Conservation (phyloP, 2,888 invertebrate species). For the Drosophila histrio region DNA sequence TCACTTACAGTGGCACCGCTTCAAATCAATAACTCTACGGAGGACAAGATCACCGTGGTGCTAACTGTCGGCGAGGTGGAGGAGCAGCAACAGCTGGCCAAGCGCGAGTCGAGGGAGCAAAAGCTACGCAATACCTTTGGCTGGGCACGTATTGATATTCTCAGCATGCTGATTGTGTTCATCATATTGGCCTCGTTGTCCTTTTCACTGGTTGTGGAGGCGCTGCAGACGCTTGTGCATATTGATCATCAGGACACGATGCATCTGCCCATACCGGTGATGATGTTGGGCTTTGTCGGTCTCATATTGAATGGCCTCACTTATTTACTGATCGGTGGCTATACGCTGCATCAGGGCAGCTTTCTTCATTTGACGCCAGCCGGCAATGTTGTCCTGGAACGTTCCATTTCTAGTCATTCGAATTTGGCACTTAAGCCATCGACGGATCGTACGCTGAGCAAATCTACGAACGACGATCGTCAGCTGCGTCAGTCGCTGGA, state of each 20-base stretch:
- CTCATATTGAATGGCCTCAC: slow-evolving; percentile 91
- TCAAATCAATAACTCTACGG: slow-evolving; percentile 14
- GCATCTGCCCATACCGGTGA: slow-evolving; percentile 90
- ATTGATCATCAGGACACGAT: slow-evolving; percentile 89
- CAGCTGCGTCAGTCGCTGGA: slow-evolving; percentile 69
- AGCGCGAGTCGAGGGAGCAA: slow-evolving; percentile 85
- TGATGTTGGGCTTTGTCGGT: slow-evolving; percentile 89
- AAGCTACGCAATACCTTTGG: slow-evolving; percentile 94
- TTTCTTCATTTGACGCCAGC: slow-evolving; percentile 87
- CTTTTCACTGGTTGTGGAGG: slow-evolving; percentile 92
- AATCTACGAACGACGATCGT: slow-evolving; percentile 76
- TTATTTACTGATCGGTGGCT: slow-evolving; percentile 92
- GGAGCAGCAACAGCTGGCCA: slow-evolving; percentile 64
- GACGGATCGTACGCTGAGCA: slow-evolving; percentile 85
- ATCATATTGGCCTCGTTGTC: slow-evolving; percentile 93
- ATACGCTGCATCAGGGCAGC: slow-evolving; percentile 89
- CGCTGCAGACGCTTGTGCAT: slow-evolving; percentile 91
- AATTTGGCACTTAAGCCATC: slow-evolving; percentile 73
- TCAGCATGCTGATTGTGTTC: slow-evolving; percentile 92
- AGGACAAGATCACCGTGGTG: slow-evolving; percentile 53
- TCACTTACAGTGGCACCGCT: background rate
- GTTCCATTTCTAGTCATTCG: slow-evolving; percentile 76
- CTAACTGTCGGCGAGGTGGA: slow-evolving; percentile 56
- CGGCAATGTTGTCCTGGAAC: slow-evolving; percentile 87
- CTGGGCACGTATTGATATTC: slow-evolving; percentile 95